phyloP scores from a whole-genome alignment of 2,888 invertebrate genomes.

The Aplocera efformata region DNA sequence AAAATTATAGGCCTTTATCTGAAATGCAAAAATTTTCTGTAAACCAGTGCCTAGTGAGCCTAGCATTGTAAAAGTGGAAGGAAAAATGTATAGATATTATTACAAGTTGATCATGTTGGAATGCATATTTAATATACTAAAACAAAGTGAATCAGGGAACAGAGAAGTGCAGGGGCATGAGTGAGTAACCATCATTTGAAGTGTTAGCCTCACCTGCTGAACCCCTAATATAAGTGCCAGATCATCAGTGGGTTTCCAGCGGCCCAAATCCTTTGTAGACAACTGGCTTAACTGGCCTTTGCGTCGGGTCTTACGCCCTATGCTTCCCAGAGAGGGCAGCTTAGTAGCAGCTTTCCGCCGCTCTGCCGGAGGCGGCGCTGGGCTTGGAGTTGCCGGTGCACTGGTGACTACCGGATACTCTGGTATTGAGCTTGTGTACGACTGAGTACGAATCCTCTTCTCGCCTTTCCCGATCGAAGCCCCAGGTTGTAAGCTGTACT shows the following conservation, averaged over 20 bases:
- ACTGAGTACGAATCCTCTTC: slow-evolving; percentile 71
- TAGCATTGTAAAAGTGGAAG: no score
- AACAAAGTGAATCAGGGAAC: no score
- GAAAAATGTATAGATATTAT: no score
- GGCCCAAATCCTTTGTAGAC: slow-evolving; percentile 91
- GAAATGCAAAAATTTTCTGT: no score
- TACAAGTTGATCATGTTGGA: no score
- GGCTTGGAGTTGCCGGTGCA: slow-evolving; percentile 42
- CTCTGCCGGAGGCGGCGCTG: slow-evolving; percentile 34
- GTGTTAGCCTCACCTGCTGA: slow-evolving; percentile 84
- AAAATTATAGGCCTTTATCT: no score
- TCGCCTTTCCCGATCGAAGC: slow-evolving; percentile 71
- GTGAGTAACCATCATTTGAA: no score
- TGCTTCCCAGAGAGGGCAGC: slow-evolving; percentile 56
- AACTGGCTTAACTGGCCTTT: slow-evolving; percentile 85
- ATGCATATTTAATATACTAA: no score
- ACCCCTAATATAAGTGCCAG: slow-evolving; percentile 95
- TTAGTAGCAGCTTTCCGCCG: slow-evolving; percentile 63
- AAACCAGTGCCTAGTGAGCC: no score
- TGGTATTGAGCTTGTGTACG: slow-evolving; percentile 75
- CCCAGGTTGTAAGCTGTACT: slow-evolving; percentile 88
- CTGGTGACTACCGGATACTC: slow-evolving; percentile 57
- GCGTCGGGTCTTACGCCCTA: slow-evolving; percentile 76
- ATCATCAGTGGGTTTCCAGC: slow-evolving; percentile 99
- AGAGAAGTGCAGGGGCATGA: no score